These are phyloP conservation scores for Cylloceria caligata DNA, from an alignment of 2,888 invertebrate genomes.

Conservation along the genomic window DNA sequence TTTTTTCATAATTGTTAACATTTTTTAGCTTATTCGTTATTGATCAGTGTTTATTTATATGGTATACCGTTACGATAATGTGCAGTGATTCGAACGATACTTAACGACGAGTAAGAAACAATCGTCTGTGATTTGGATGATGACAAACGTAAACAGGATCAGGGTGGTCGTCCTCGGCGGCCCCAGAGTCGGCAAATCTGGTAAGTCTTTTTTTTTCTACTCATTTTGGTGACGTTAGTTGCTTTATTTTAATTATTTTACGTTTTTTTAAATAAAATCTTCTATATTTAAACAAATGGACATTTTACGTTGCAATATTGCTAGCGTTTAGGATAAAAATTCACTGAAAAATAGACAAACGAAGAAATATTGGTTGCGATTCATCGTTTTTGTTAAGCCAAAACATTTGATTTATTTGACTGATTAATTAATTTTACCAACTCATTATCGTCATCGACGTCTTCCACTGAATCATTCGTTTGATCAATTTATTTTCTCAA, in stretches of 20 bases:
- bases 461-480: no score
- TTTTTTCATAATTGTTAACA: neutral
- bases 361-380: no score
- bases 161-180: constrained; percentile 92
- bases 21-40: constrained; percentile 13
- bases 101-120: constrained; percentile 64
- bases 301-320: no score
- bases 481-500: no score
- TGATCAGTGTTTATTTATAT: constrained; percentile 22
- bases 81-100: constrained; percentile 74
- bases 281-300: no score
- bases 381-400: no score
- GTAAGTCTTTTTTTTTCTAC: constrained; percentile 85
- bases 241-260: no score
- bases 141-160: constrained; percentile 93
- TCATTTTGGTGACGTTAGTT: constrained; percentile 20
- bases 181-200: constrained; percentile 92
- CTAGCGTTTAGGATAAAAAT: no score
- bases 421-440: neutral
- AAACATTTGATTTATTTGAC: no score
- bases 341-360: no score
- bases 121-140: constrained; percentile 79
- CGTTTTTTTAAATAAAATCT: no score
- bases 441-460: no score
- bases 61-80: constrained; percentile 61